phyloP scores from a whole-genome alignment of 2,797 vertebrate species.

The Manis pentadactyla region DNA sequence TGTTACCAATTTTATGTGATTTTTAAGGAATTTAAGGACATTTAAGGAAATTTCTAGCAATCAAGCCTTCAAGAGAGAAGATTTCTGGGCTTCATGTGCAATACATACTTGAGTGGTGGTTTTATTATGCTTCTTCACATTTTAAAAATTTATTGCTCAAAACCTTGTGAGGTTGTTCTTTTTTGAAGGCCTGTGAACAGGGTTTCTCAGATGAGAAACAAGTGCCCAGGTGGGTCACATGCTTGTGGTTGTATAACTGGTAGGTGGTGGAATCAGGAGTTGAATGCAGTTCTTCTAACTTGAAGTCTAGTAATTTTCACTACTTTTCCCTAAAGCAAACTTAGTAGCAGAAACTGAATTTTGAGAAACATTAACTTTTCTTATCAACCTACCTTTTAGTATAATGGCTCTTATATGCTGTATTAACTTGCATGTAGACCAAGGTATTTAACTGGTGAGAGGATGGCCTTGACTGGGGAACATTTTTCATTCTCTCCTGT shows the following conservation, averaged over 20 bases:
- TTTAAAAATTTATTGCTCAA: slow-evolving; percentile 13
- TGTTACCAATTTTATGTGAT: slow-evolving; percentile 47
- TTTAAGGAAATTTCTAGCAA: slow-evolving; percentile 38
- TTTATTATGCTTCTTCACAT: neutral
- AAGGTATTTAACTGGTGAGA: neutral
- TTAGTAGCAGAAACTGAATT: slow-evolving; percentile 39
- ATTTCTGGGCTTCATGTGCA: neutral
- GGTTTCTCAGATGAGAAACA: neutral
- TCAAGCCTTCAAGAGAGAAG: neutral
- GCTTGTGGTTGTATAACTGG: neutral
- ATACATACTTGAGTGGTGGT: neutral
- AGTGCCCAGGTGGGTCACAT: neutral
- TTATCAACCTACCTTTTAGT: neutral
- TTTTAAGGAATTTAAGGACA: slow-evolving; percentile 39
- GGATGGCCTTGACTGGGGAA: neutral
- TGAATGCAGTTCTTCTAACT: neutral
- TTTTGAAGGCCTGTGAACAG: slow-evolving; percentile 34
- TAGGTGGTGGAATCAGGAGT: neutral
- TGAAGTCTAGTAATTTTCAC: slow-evolving; percentile 3
- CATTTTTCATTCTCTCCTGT: slow-evolving; percentile 30
- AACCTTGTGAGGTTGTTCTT: neutral
- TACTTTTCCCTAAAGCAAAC: neutral
- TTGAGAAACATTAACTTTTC: slow-evolving; percentile 13
- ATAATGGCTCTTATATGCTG: slow-evolving; percentile 17
- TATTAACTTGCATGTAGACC: neutral